Evolutionary conservation across 2,113 vertebrate genomes (phyloP).

Genomic region (Perca flavescens): DNA sequence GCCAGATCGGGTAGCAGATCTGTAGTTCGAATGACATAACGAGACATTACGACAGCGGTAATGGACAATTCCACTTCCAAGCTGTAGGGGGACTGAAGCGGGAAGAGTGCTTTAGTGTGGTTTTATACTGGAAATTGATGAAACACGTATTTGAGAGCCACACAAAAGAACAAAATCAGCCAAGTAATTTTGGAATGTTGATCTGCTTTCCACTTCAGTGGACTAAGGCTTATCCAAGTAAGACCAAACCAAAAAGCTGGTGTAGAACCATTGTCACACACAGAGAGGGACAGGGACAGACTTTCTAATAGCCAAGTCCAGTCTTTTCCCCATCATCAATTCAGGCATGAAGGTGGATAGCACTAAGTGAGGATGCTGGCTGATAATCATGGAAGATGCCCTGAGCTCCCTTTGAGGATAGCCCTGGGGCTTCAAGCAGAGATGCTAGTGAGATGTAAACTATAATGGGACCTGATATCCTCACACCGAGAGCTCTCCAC

Average conservation of each 20-base stretch:
- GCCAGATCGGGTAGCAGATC: too few species aligned
- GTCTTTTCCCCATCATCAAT: not conserved
- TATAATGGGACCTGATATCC: conserved; percentile 2
- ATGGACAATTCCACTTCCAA: too few species aligned
- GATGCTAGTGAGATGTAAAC: not conserved
- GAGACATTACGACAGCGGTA: too few species aligned
- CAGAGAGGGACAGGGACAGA: not conserved
- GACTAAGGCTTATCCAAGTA: not conserved
- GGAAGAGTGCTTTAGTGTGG: too few species aligned
- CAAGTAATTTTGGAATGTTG: not conserved
- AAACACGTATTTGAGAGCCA: not conserved
- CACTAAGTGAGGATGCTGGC: too few species aligned
- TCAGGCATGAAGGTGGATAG: not conserved
- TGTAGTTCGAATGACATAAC: too few species aligned
- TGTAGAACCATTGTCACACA: not conserved
- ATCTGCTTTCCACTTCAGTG: not conserved
- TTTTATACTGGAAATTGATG: not conserved
- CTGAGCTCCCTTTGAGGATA: conserved; percentile 7
- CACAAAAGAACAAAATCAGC: conserved; percentile 5
- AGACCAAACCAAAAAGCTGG: conserved; percentile 3
- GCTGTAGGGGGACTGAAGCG: too few species aligned
- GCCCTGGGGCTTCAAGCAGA: not conserved
- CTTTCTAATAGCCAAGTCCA: not conserved
- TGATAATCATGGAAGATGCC: not conserved
- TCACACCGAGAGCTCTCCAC: conserved; percentile 7